Evolutionary conservation across 1,140 invertebrate species (phyloP).

Genomic region (Cyphomyrmex costatus): DNA sequence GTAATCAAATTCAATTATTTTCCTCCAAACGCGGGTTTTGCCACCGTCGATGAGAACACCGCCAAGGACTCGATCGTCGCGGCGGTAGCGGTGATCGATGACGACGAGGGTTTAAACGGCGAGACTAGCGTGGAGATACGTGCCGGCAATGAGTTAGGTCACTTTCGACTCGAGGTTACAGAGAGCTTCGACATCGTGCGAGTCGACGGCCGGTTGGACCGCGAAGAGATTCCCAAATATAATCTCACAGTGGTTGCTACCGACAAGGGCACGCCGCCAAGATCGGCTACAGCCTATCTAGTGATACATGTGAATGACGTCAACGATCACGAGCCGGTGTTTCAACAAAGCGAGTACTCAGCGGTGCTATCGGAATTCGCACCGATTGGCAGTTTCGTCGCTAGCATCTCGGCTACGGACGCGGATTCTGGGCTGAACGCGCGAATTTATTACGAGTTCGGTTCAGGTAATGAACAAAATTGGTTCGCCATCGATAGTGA

Average conservation of each 20-base stretch:
- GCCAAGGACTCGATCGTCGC: slow-evolving; percentile 96
- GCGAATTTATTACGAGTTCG: slow-evolving; percentile 94
- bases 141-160: slow-evolving; percentile 95
- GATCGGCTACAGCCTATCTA: slow-evolving; percentile 94
- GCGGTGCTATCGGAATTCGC: slow-evolving; percentile 95
- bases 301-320: slow-evolving; percentile 97
- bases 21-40: slow-evolving; percentile 91
- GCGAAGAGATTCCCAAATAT: slow-evolving; percentile 96
- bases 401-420: slow-evolving; percentile 95
- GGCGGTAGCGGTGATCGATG: slow-evolving; percentile 96
- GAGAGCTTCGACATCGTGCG: slow-evolving; percentile 95
- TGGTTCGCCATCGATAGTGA: slow-evolving; percentile 95
- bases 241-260: slow-evolving; percentile 96
- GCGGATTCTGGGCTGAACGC: slow-evolving; percentile 97
- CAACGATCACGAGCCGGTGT: slow-evolving; percentile 97
- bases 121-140: slow-evolving; percentile 94
- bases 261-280: slow-evolving; percentile 94
- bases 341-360: slow-evolving; percentile 97
- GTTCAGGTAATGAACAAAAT: slow-evolving; percentile 94
- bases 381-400: slow-evolving; percentile 95
- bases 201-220: slow-evolving; percentile 96
- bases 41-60: slow-evolving; percentile 97
- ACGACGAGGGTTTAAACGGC: slow-evolving; percentile 96
- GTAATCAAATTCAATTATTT: slow-evolving; percentile 96
- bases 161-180: slow-evolving; percentile 95